A percentile compares a stretch with the other conserved stretches of the same genome.
phyloP scores from a whole-genome alignment of 1,140 invertebrate genomes.

The Panagrolaimus sp. region DNA sequence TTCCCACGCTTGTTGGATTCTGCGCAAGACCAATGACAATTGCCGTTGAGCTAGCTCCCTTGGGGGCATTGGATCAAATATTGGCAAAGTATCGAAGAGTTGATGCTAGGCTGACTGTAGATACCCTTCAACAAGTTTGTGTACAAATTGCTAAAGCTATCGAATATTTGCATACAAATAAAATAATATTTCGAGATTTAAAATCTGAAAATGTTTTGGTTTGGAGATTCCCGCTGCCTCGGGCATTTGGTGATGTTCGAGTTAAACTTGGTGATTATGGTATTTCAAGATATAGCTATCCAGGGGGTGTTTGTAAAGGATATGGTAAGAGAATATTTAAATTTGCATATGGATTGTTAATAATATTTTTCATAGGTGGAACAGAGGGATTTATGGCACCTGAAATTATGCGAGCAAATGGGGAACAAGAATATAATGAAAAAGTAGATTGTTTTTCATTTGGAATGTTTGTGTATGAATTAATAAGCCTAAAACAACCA shows the following conservation, averaged over 20 bases:
- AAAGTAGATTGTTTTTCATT: slow-evolving; percentile 98
- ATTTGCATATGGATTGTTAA: no score
- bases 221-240: slow-evolving; percentile 60
- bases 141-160: slow-evolving; percentile 83
- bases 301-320: slow-evolving; percentile 71
- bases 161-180: slow-evolving; percentile 86
- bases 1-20: slow-evolving; percentile 80
- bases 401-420: slow-evolving; percentile 93
- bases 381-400: slow-evolving; percentile 93
- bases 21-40: slow-evolving; percentile 81
- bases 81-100: slow-evolving; percentile 75
- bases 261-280: slow-evolving; percentile 69
- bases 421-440: slow-evolving; percentile 96
- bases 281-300: slow-evolving; percentile 48
- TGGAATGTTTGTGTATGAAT: slow-evolving; percentile 97
- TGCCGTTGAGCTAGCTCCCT: slow-evolving; percentile 80
- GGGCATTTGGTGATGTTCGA: slow-evolving; percentile 62
- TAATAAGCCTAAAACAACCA: slow-evolving; percentile 83
- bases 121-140: slow-evolving; percentile 75
- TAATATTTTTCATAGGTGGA: slow-evolving; percentile 53
- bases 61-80: slow-evolving; percentile 76
- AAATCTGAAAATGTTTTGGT: slow-evolving; percentile 97
- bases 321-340: no score
- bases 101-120: slow-evolving; percentile 72
- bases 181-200: slow-evolving; percentile 88